Conservation (phyloP, 2,888 invertebrate genomes). For the Catonia carolina region DNA sequence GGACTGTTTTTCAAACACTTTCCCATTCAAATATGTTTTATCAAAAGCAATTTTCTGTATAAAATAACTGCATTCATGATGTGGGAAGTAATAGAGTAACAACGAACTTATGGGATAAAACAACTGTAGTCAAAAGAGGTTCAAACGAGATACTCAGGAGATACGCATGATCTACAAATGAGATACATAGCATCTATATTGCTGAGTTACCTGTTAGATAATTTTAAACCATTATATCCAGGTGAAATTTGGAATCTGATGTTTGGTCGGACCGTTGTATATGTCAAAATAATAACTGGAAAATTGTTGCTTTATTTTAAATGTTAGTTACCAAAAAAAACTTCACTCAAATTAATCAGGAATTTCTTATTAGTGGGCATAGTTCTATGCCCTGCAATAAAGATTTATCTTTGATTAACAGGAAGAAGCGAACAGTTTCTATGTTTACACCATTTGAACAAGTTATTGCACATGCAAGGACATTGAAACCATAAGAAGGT, state of each 20-base stretch:
- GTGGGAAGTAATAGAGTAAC: conserved; percentile 20
- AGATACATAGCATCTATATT: conserved; percentile 13
- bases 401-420: conserved; percentile 28
- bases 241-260: conserved; percentile 29
- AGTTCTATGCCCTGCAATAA: conserved; percentile 32
- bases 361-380: conserved; percentile 32
- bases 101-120: conserved; percentile 29
- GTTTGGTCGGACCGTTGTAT: conserved; percentile 33
- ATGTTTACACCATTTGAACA: conserved; percentile 28
- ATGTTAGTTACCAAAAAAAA: conserved; percentile 24
- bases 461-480: conserved; percentile 27
- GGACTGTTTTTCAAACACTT: conserved; percentile 7
- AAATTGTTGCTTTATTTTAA: conserved; percentile 18
- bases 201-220: neutral
- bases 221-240: conserved; percentile 1
- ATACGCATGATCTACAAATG: too few species aligned
- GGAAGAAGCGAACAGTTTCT: conserved; percentile 22
- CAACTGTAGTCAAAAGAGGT: conserved; percentile 15
- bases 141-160: too few species aligned
- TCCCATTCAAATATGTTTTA: conserved; percentile 5
- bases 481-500: conserved; percentile 20
- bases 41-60: conserved; percentile 5
- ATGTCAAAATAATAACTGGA: conserved; percentile 34
- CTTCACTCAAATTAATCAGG: conserved; percentile 32
- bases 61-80: conserved; percentile 11